Evolutionary conservation across 2,797 vertebrate species (phyloP), one percentile per base, ranked within the genome.

Genomic region (Phrynocephalus guinanensis): DNA sequence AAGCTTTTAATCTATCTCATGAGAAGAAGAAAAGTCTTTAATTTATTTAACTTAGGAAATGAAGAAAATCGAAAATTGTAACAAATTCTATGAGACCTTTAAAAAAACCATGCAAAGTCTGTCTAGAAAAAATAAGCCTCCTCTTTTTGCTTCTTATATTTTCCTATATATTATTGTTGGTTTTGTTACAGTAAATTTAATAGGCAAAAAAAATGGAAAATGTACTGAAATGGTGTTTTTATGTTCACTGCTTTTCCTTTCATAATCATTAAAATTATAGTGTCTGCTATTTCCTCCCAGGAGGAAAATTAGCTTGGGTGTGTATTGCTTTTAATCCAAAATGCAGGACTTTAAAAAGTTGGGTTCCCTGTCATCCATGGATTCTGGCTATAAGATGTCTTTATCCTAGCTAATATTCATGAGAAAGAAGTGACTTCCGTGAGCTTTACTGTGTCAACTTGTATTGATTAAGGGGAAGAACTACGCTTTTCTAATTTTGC

Each of bases 1-100:
- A 90, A 38, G 16, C 24, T 86, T 82, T 92, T 82, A 67, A 85
- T 48, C 91, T 86, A 92, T 56, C 60, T 78, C 83, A 87, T 28
- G 82, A 76, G 60, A 85, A 44, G 90, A 75, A 44, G 78, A 33
- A 88, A 88, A 90, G 87, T 2, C 60, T 94, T 68, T 87, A 75
- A 83, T 72, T 71, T 89, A 72, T 78, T 91, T 88, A 87, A 66
- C 9, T 44, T 85, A 72, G 84, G 88, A 87, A n/a, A 44, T 9
- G 60, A 86, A 9, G 75, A 84, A 81, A 86, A 80, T 28, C 50
- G 38, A 44, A 44, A 44, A 44, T 44, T 44, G 38, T 44, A 44
- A 44, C 38, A 44, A 44, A 44, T 44, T 44, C 38, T 44, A 44
- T 5, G 5, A 44, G 38, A 5, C 38, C 3, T 44, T 44, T 44